Conservation (phyloP, 2,888 invertebrate genomes). For the Listrodromus nycthemerus region DNA sequence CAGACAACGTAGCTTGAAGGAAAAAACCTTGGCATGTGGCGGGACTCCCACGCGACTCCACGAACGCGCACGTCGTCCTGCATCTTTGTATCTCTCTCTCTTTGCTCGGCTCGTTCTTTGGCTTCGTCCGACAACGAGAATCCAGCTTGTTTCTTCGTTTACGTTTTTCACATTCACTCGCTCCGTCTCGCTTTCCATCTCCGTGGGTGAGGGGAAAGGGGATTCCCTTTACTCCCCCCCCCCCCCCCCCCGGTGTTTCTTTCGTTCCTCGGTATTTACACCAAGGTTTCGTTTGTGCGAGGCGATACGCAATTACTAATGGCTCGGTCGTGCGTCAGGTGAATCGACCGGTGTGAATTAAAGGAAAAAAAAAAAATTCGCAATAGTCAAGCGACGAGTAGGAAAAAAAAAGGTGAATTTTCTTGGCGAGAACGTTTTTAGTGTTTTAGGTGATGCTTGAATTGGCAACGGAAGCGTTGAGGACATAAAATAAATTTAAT, state of each 20-base stretch:
- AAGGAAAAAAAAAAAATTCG: conserved; percentile 1
- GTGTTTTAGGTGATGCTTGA: too few relatives aligned
- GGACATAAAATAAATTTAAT: too few relatives aligned
- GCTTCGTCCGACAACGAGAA: conserved; percentile 26
- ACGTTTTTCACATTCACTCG: conserved; percentile 41
- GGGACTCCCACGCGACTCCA: conserved; percentile 71
- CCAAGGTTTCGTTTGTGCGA: conserved; percentile 40
- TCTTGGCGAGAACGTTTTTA: background rate
- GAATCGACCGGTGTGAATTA: conserved; percentile 48
- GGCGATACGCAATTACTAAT: conserved; percentile 37
- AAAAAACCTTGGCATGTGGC: conserved; percentile 74
- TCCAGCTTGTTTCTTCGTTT: conserved; percentile 5
- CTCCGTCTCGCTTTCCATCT: conserved; percentile 26
- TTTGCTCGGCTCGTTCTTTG: conserved; percentile 22
- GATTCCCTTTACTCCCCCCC: conserved; percentile 8
- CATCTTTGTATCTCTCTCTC: conserved; percentile 24
- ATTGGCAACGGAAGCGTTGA: too few relatives aligned
- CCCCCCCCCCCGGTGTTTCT: conserved; percentile 40
- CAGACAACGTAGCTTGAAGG: conserved; percentile 63
- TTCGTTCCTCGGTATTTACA: conserved; percentile 60
- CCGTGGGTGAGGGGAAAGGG: background rate
- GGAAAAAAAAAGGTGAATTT: conserved; percentile 30
- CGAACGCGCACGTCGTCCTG: conserved; percentile 40
- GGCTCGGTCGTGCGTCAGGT: conserved; percentile 39
- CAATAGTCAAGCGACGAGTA: conserved; percentile 26